These are phyloP conservation scores for Acheta domesticus DNA, from an alignment of 2,888 invertebrate species.

Conservation along the genomic window DNA sequence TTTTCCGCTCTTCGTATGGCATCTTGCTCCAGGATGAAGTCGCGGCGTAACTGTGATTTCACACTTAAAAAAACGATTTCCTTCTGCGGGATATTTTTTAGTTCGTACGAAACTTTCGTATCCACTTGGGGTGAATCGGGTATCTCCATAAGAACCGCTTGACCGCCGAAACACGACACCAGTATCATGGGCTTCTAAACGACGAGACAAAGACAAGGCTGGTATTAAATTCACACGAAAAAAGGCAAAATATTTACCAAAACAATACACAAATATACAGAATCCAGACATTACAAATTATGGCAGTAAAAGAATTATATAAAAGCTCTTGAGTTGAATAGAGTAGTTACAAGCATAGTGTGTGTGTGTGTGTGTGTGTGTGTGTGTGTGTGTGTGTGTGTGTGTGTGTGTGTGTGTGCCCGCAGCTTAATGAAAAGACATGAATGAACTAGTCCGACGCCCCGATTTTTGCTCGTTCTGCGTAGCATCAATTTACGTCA, in stretches of 20 bases:
- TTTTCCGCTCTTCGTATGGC: conserved; percentile 54
- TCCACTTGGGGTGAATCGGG: conserved; percentile 48
- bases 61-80: conserved; percentile 55
- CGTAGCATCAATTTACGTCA: too few species aligned
- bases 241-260: not conserved
- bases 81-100: conserved; percentile 45
- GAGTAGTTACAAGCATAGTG: too few species aligned
- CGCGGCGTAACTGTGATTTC: conserved; percentile 58
- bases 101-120: conserved; percentile 50
- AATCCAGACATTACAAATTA: not conserved
- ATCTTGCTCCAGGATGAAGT: conserved; percentile 57
- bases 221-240: not conserved
- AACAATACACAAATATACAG: not conserved
- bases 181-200: conserved; percentile 49
- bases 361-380: too few species aligned
- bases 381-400: too few species aligned
- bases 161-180: conserved; percentile 56
- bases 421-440: too few species aligned
- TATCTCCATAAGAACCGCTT: conserved; percentile 54
- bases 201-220: conserved; percentile 32
- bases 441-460: too few species aligned
- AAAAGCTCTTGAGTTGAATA: too few species aligned
- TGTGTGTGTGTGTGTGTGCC: too few species aligned
- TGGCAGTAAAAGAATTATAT: too few species aligned
- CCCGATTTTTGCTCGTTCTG: too few species aligned